These are phyloP conservation scores for Neria commutata DNA, from an alignment of 2,888 invertebrate genomes.

Conservation along the genomic window DNA sequence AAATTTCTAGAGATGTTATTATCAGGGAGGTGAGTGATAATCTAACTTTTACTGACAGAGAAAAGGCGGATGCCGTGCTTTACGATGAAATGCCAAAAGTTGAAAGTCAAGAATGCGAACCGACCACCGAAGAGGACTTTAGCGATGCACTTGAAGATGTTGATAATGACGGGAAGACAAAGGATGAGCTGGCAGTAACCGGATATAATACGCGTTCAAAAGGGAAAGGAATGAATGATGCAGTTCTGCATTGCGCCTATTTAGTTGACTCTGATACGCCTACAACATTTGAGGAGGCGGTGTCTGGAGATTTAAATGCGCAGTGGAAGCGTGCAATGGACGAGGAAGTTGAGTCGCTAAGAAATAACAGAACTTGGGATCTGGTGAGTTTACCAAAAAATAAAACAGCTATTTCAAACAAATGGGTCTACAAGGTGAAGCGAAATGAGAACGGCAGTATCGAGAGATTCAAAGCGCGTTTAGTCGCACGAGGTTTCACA, in stretches of 20 bases:
- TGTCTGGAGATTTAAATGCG: conserved; percentile 4
- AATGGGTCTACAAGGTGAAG: too few species aligned
- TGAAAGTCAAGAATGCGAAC: neutral
- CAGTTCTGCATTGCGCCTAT: neutral
- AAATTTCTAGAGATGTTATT: conserved; percentile 24
- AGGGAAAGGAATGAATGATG: neutral
- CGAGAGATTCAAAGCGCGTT: too few species aligned
- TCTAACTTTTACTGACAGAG: neutral
- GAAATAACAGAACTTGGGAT: conserved; percentile 30
- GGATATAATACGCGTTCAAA: conserved; percentile 2
- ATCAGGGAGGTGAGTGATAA: neutral
- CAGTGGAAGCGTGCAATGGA: conserved; percentile 28
- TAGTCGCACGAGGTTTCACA: conserved; percentile 4
- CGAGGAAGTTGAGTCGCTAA: conserved; percentile 25
- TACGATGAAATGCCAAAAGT: neutral
- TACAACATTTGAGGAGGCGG: conserved; percentile 23
- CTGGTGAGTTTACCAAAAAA: too few species aligned
- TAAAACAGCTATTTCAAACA: too few species aligned
- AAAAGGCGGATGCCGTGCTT: neutral
- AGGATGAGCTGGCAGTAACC: too few species aligned
- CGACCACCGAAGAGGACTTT: neutral
- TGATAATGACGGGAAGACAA: neutral
- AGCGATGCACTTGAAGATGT: too few species aligned
- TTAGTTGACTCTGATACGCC: conserved; percentile 9
- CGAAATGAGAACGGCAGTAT: too few species aligned